These are phyloP conservation scores for Acrocephalus kingi DNA, from an alignment of 2,113 vertebrate genomes.

Conservation along the genomic window DNA sequence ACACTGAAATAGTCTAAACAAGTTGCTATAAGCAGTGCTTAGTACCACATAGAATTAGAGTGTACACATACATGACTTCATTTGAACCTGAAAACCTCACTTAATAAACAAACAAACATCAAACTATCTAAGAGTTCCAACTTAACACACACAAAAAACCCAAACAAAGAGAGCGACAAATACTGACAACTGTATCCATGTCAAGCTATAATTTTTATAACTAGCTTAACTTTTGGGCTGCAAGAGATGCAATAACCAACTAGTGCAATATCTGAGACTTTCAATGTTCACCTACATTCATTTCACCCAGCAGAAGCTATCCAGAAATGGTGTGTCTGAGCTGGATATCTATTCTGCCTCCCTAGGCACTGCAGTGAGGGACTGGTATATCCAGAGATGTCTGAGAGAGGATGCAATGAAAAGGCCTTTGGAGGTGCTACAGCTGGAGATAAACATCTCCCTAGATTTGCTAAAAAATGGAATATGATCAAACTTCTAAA, in stretches of 20 bases:
- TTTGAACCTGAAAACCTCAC: neutral
- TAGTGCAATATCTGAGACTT: neutral
- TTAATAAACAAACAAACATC: neutral
- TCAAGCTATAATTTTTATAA: neutral
- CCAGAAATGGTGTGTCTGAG: fast-evolving
- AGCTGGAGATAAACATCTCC: neutral
- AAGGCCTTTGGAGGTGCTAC: neutral
- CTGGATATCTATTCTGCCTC: neutral
- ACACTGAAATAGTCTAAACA: neutral
- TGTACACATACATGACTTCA: neutral
- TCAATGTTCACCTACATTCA: neutral
- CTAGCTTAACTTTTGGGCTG: neutral
- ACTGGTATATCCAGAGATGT: neutral
- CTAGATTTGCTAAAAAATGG: neutral
- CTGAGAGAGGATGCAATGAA: neutral
- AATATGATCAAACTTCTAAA: neutral
- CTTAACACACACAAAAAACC: neutral
- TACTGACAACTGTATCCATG: neutral
- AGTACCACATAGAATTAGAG: neutral
- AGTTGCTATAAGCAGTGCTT: neutral
- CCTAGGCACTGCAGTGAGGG: neutral
- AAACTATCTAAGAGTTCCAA: neutral
- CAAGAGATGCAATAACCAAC: neutral
- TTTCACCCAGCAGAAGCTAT: neutral
- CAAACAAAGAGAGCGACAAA: neutral